Evolutionary conservation across 2,113 vertebrate genomes (phyloP), one percentile per base, ranked within the genome.

Genomic region (Phalacrocorax pelagicus): DNA sequence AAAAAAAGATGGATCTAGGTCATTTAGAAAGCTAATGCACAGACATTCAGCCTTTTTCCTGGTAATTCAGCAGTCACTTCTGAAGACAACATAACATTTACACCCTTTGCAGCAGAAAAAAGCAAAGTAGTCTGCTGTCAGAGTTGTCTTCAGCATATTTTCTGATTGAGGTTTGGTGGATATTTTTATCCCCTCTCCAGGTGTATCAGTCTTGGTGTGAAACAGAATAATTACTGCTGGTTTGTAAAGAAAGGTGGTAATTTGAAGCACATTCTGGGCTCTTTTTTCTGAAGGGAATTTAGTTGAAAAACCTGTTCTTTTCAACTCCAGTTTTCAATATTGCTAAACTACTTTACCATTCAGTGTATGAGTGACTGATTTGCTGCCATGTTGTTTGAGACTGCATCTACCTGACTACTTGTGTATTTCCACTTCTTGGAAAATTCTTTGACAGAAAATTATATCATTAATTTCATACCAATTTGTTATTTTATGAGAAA

Each of bases 371-470:
- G 18, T 38, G 54, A 40, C 42, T 78, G 77, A 94, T 93, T 20
- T 96, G 66, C 82, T 94, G 95, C 49, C 74, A 30, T 67, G 80
- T 70, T 91, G 51, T 83, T 57, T 83, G 67, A 70, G 90, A 81
- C 59, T 88, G 79, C 34, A 18, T 78, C 81, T 59, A 32, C 58
- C 36, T 79, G 19, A 18, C 44, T 34, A 32, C 62, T 80, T 92
- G 67, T 52, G 24, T 94, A 70, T 86, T 95, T 91, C 46, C 66
- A 40, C 65, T 75, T 82, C 77, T 86, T 70, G 79, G 66, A 75
- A 74, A 95, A 80, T 52, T 87, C n/a, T 92, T 86, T 87, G n/a
- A 29, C 40, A 88, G 51, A 20, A 95, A 96, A 96, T 73, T 3
- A 38, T 27, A 67, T 51, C 34, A 78, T 78, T 82, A 70, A 81